Conservation (phyloP, 2,113 vertebrate genomes). For the Neolamprologus devosi region DNA sequence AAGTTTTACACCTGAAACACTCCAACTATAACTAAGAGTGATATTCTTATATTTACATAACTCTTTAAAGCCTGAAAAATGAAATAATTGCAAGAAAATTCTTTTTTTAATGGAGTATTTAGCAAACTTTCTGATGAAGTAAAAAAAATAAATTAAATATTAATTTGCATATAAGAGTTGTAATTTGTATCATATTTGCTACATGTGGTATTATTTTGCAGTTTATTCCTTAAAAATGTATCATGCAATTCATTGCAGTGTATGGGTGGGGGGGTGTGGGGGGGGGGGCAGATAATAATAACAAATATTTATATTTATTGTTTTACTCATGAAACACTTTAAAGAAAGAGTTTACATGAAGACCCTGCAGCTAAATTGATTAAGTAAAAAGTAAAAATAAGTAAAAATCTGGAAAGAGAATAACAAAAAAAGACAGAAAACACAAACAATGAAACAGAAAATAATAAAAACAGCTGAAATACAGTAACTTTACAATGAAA, state of each 20-base stretch:
- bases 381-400: background rate
- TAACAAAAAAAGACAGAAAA: background rate
- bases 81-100: background rate
- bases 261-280: fast-evolving
- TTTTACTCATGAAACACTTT: background rate
- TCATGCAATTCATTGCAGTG: background rate
- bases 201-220: fast-evolving
- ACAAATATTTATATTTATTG: background rate
- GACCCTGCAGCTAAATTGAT: background rate
- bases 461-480: background rate
- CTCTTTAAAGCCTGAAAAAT: background rate
- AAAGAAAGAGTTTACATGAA: background rate
- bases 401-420: background rate
- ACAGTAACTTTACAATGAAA: background rate
- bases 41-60: background rate
- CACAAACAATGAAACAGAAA: fast-evolving
- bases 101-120: fast-evolving
- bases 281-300: background rate
- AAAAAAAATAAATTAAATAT: fast-evolving
- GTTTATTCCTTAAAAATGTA: background rate
- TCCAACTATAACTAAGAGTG: background rate
- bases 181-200: background rate
- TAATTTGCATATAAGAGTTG: background rate
- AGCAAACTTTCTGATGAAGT: background rate
- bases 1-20: background rate